Evolutionary conservation across 1,140 invertebrate species (phyloP), one percentile per base, ranked within the genome.

Genomic region (Calephelis virginiensis): DNA sequence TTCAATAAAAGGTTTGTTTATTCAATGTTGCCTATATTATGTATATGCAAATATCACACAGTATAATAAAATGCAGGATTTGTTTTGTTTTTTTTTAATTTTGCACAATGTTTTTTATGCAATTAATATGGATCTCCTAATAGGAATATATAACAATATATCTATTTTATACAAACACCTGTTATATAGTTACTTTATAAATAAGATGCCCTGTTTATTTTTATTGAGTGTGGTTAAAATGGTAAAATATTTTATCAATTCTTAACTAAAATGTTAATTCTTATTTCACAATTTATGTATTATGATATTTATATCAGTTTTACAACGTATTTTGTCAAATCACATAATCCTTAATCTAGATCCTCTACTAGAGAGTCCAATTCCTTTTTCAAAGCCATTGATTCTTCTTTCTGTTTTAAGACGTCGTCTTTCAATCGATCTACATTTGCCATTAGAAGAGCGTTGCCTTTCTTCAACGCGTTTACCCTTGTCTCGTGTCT

Each of bases 371-470:
- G 93, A 8, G 96, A 96, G 83, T 97, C 96, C 70, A 97, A 86
- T 87, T 97, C 96, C 79, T 96, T 94, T 89, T 97, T 95, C 37
- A 97, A 85, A 37, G 92, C 92, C 11, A 94, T 84, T 38, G 96
- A 96, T 84, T 95, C 93, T 77, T 96, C 95, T 79, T 95, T 94
- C 73, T 97, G 96, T 81, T 96, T 96, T 60, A 94, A 93, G 59
- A 97, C 93, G 82, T 97, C 95, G 80, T 97, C 96, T 87, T 97
- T 96, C 45, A 97, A 88, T 78, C 96, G 92, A 84, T 97, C 96
- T 3, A 97, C 95, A 81, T 97, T 97, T 5, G 96, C 95, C 89
- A 97, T 96, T 8, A 97, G 90, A 70, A 97, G 92, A 74, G 96
- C 96, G 79, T 97, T 97, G 69, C 96, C 96, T 81, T 97, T 97